These are phyloP conservation scores for Ahaetulla prasina DNA, from an alignment of 2,113 vertebrate genomes.

Conservation along the genomic window DNA sequence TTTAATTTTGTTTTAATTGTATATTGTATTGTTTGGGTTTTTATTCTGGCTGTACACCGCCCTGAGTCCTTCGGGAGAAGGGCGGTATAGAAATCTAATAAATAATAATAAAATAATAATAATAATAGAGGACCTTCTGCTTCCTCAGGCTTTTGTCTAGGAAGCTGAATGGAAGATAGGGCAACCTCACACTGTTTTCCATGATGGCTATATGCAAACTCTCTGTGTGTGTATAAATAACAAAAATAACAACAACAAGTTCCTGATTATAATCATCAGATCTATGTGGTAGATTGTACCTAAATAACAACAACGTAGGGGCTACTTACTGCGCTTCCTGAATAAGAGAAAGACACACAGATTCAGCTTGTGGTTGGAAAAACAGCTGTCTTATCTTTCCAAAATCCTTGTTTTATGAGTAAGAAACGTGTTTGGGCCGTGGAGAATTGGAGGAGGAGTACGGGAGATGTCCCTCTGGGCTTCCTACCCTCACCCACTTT, in stretches of 20 bases:
- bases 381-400: background rate
- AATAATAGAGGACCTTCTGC: background rate
- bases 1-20: no score
- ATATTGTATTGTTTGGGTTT: no score
- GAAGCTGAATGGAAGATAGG: background rate
- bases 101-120: no score
- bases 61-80: no score
- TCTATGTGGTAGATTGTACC: background rate
- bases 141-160: background rate
- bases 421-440: background rate
- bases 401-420: background rate
- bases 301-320: background rate
- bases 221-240: background rate
- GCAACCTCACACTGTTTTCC: background rate
- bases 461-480: background rate
- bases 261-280: background rate
- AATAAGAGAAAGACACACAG: background rate
- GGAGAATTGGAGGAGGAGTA: background rate
- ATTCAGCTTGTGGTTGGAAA: background rate
- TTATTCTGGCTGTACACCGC: no score
- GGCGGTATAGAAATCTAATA: no score
- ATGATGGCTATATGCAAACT: background rate
- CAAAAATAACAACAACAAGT: background rate
- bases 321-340: background rate
- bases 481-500: background rate